Evolutionary conservation across 2,888 invertebrate genomes (phyloP).

Genomic region (Leptothorax acervorum): DNA sequence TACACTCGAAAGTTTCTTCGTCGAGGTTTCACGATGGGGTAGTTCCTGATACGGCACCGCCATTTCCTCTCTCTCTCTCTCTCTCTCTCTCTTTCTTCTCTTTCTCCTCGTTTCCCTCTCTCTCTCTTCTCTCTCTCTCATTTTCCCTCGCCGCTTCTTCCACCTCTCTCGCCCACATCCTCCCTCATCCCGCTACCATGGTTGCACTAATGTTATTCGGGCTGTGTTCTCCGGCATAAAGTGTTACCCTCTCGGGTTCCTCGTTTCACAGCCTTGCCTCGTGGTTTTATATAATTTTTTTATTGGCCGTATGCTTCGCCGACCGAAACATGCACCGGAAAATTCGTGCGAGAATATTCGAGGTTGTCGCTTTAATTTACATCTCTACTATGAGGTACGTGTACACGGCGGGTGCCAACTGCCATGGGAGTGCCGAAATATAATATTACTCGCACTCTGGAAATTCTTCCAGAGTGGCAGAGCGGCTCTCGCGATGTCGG

Average conservation of each 20-base stretch:
- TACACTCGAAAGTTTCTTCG: conserved; percentile 55
- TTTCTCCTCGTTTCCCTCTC: background rate
- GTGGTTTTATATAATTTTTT: conserved; percentile 53
- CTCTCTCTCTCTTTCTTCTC: background rate
- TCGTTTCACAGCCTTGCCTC: background rate
- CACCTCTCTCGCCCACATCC: background rate
- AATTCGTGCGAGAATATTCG: conserved; percentile 39
- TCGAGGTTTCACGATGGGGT: conserved; percentile 47
- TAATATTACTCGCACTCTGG: conserved; percentile 24
- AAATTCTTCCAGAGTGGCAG: conserved; percentile 4
- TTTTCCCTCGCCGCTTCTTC: conserved; percentile 14
- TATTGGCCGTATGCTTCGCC: conserved; percentile 38
- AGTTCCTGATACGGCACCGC: conserved; percentile 36
- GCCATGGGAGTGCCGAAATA: background rate
- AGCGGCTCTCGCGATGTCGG: background rate
- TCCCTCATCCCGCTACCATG: background rate
- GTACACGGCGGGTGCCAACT: background rate
- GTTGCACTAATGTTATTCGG: conserved; percentile 49
- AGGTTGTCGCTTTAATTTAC: conserved; percentile 39
- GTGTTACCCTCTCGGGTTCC: conserved; percentile 34
- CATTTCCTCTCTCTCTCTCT: conserved; percentile 3
- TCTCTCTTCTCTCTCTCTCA: background rate
- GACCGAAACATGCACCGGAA: conserved; percentile 41
- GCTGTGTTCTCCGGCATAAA: conserved; percentile 49
- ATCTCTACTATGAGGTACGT: background rate